Evolutionary conservation across 2,797 vertebrate species (phyloP), one percentile per base, ranked within the genome.

Genomic region (Ataeniobius toweri): DNA sequence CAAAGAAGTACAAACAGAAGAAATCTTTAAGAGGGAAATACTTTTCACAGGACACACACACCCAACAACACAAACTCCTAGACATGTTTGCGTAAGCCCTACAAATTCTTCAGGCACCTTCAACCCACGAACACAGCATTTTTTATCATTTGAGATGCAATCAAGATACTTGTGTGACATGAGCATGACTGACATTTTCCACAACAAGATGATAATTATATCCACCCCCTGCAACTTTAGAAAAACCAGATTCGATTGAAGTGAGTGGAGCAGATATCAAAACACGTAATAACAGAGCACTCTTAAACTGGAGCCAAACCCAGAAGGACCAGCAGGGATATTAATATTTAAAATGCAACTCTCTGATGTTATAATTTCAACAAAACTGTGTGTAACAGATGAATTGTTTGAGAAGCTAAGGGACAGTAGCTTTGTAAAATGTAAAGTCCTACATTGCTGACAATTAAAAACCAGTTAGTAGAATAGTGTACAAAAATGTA

Each of bases 211-310:
- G 16, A 63, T 22, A 65, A 39, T 65, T 39, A 65, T 31, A 65
- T 65, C 31, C 31, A 39, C 61, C 61, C 4, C 16, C 18, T 22
- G 39, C 18, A 39, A 65, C 7, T 9, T 24, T 8, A 14, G 46
- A 5, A 12, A 86, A 86, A 56, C 6, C 39, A 26, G 20, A 68
- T 73, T 80, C 53, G 6, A 79, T 84, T 89, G 55, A 79, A 85
- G 69, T 36, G 26, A 74, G 41, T 63, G 48, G 74, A 83, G 70
- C 80, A 85, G 78, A 82, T 87, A 89, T 84, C 75, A 82, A 59
- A 85, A 90, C 88, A 86, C 83, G 89, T 80, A 88, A 89, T 81
- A 83, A 88, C 80, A 89, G 68, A 77, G 85, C 53, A 75, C 73
- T 26, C 76, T 85, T 88, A 86, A 89, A 87, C 78, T 83, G 36